Base-by-base conservation (phyloP, 2,888 invertebrate genomes). In the Lycophotia porphyrea region DNA sequence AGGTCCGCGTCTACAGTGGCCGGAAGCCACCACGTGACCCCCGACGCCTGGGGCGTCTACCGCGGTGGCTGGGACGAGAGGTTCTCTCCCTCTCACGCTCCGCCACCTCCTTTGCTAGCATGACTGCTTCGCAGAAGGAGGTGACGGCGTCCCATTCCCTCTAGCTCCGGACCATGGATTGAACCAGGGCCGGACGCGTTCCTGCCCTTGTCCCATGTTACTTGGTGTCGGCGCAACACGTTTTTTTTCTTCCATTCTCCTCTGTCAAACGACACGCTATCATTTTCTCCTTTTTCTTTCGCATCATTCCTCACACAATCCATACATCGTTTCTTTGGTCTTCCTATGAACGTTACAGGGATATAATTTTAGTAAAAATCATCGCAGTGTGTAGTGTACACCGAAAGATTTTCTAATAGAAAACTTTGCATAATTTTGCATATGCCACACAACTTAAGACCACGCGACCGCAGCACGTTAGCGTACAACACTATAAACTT, bases 401-500 rank as follows among this genome's bases (percentile, higher is more conserved):
- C 31, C 13, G 18, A 5, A 31, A 15, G 9, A 31, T 31, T 60
- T 60, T 31, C 8, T 44, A n/a, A 34, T 11, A 36, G 34, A 47
- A 64, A 36, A 60, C 8, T 2, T 72, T 11, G 42, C 36, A 73
- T 52, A 79, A 44, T 31, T 78, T 52, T 5, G 7, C 24, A 18
- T 13, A 39, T 36, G 34, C 27, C 4, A 42, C 34, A 34, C 8
- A 72, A 65, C 18, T 72, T 49, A 49, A 11, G n/a, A 31, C 21
- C 13, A 42, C 21, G 15, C 24, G 15, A 39, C 24, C 58, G 47
- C 39, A 39, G 11, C 27, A 74, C 47, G 61, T 63, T 80, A 67
- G 39, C 63, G 11, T 18, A 39, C n/a, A 52, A 52, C 0, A 55
- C 24, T 55, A 42, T 72, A 69, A 74, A 82, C 58, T 68, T 66